A percentile compares a stretch with the other conserved stretches of the same genome.
Evolutionary conservation across 2,113 vertebrate species (phyloP).

Genomic region (Dasypus novemcinctus): DNA sequence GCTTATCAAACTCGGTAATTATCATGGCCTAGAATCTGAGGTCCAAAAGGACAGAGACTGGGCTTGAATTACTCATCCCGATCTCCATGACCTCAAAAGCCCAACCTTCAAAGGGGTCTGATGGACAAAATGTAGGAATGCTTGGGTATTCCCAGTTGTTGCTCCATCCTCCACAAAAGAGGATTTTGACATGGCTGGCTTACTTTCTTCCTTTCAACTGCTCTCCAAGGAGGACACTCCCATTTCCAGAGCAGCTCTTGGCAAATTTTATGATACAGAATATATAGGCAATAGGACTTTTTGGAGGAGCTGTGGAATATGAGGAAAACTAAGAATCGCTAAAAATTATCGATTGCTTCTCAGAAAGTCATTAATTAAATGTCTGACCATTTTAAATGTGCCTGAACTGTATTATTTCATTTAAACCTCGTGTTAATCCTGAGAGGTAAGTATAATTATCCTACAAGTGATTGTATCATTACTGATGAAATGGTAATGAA

Average conservation of each 20-base stretch:
- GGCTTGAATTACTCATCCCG: not conserved
- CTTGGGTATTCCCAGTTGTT: not conserved
- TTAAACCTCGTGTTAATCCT: not conserved
- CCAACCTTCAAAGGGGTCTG: not conserved
- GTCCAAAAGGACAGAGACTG: not conserved
- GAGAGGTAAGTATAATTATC: not conserved
- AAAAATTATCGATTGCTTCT: not conserved
- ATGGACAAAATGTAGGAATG: not conserved
- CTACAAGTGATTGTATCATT: not conserved
- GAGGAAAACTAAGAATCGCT: not conserved
- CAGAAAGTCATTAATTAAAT: not conserved
- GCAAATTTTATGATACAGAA: not conserved
- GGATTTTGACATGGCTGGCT: not conserved
- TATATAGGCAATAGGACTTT: not conserved
- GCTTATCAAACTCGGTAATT: not conserved
- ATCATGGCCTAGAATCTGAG: not conserved
- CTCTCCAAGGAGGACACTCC: not conserved
- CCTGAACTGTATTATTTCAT: not conserved
- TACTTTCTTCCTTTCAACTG: not conserved
- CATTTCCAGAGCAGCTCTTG: not conserved
- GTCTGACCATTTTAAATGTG: not conserved
- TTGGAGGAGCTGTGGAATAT: not conserved
- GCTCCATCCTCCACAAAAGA: not conserved
- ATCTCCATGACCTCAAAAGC: not conserved
- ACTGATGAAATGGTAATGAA: not conserved